A percentile compares a stretch with the other conserved stretches of the same genome.
phyloP scores from a whole-genome alignment of 2,888 invertebrate genomes.

The Megalurothrips usitatus region DNA sequence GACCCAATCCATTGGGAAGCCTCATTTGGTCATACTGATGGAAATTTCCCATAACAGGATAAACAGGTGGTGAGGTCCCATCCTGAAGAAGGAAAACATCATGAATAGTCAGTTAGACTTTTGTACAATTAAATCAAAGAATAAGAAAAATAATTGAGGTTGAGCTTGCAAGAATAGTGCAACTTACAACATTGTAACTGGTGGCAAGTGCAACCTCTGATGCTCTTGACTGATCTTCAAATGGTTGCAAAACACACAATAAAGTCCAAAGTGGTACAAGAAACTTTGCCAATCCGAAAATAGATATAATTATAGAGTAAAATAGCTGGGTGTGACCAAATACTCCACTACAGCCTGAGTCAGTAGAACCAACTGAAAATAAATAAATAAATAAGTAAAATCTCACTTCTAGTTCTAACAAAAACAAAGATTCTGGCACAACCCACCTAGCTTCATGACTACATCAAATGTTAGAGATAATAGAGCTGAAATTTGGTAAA shows the following conservation, averaged over 20 bases:
- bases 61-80: slow-evolving; percentile 31
- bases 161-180: too few species aligned
- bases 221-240: slow-evolving; percentile 25
- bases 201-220: slow-evolving; percentile 26
- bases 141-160: background rate
- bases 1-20: slow-evolving; percentile 3
- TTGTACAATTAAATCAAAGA: background rate
- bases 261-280: slow-evolving; percentile 29
- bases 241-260: slow-evolving; percentile 29
- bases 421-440: slow-evolving; percentile 27
- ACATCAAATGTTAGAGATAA: slow-evolving; percentile 44
- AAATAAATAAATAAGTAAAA: slow-evolving; percentile 28
- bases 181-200: slow-evolving; percentile 29
- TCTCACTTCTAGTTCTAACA: slow-evolving; percentile 16
- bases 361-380: slow-evolving; percentile 44
- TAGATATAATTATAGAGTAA: slow-evolving; percentile 36
- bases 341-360: slow-evolving; percentile 45
- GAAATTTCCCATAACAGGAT: slow-evolving; percentile 27
- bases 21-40: slow-evolving; percentile 30
- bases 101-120: background rate
- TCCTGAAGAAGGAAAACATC: slow-evolving; percentile 9
- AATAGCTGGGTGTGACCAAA: slow-evolving; percentile 47
- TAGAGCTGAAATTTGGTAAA: slow-evolving; percentile 50
- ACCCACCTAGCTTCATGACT: slow-evolving; percentile 43
- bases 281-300: slow-evolving; percentile 29